Percentiles rank a stretch among this genome's conserved stretches.
These are phyloP conservation scores for Artibeus jamaicensis DNA, from an alignment of 2,797 vertebrate genomes.

Conservation along the genomic window DNA sequence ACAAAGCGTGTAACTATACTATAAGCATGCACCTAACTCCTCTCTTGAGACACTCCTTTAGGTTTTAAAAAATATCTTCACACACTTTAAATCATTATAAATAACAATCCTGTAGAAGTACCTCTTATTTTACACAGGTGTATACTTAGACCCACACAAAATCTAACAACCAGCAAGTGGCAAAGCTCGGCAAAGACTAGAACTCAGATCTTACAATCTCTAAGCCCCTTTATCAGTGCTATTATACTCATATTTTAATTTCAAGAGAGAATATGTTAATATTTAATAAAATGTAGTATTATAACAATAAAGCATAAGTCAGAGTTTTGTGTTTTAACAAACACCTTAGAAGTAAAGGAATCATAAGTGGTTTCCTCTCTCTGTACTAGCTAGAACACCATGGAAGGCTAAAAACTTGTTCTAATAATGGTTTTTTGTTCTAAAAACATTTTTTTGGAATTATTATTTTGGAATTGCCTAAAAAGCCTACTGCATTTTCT, in stretches of 20 bases:
- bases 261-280: not conserved
- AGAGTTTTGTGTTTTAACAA: slow-evolving; percentile 9
- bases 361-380: not conserved
- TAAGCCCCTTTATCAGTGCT: not conserved
- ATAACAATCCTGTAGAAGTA: not conserved
- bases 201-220: not conserved
- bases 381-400: not conserved
- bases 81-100: not conserved
- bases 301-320: not conserved
- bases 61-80: not conserved
- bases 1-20: not conserved
- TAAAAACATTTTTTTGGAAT: slow-evolving; percentile 3
- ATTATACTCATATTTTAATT: not conserved
- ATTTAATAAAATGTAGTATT: not conserved
- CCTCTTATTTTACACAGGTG: not conserved
- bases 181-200: not conserved
- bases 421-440: not conserved
- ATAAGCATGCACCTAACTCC: not conserved
- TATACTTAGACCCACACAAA: not conserved
- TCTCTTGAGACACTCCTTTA: not conserved
- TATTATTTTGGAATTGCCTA: not conserved
- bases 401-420: not conserved
- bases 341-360: not conserved
- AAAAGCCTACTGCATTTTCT: not conserved
- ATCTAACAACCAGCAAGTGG: not conserved